Base-by-base conservation (phyloP, 2,888 invertebrate species). In the Thereva nobilitata region DNA sequence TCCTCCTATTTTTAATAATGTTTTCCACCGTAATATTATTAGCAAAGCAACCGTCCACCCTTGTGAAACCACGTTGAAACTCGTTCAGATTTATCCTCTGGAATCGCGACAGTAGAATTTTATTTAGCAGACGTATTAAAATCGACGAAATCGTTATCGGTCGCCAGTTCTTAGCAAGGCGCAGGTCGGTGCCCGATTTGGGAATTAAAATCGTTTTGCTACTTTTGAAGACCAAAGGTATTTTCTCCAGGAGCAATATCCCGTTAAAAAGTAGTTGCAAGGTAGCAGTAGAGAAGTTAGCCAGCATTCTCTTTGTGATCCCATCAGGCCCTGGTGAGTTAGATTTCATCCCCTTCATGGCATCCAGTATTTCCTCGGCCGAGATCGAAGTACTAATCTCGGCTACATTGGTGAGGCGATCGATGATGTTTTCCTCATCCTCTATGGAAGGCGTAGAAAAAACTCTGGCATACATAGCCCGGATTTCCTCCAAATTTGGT, bases 91-190 rank as follows among this genome's bases (percentile, higher is more conserved):
- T 23, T 6, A 44, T 44, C 10, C 34, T 44, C 1, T 34, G 5
- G 9, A 40, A 5, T n/a, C 42, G 40, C 3, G 4, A 34, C n/a
- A 35, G 34, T 53, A 53, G 1, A 34, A 53, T 53, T 53, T 57
- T 57, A 9, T 41, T 41, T 4, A 42, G 44, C 34, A 34, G 53
- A 1, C 53, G 12, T 9, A 53, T 35, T 7, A 34, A n/a, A 5
- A 57, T 10, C 8, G 12, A 7, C 2, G 57, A 8, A 7, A 42
- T 57, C n/a, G 72, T 73, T 72, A 72, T 70, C 72, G 73, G 70
- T 49, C 73, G 9, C 73, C 71, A 73, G 63, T 72, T 59, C 72
- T 71, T n/a, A n/a, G n/a, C n/a, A n/a, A n/a, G n/a, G n/a, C n/a
- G n/a, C n/a, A n/a, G n/a, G n/a, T n/a, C n/a, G n/a, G n/a, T n/a